Base-by-base conservation (phyloP, 2,797 vertebrate species). In the Notolabrus celidotus region DNA sequence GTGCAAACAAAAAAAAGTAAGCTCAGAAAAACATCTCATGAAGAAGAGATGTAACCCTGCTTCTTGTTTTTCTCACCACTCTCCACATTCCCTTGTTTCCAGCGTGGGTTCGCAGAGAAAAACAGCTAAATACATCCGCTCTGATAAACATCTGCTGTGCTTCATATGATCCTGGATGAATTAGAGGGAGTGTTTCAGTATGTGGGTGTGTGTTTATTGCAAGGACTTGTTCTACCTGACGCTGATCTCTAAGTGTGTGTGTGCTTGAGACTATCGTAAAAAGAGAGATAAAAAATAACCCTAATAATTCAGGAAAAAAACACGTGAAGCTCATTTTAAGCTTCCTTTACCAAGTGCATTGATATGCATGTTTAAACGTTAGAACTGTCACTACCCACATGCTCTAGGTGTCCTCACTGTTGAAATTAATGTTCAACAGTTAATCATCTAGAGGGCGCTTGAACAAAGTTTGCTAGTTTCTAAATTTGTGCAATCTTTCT, bases 1-100 rank as follows among this genome's bases (percentile, higher is more conserved):
- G 31, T 59, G 61, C 69, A 75, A 42, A 12, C 46, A 23, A 61
- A 56, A 69, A 75, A 69, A 54, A 75, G 66, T 52, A 63, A 76
- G 39, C 38, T 9, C 50, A 1, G 6, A 60, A 79, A 34, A 64
- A 45, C 39, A n/a, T 5, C 2, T 42, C 46, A 57, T 45, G 43
- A 45, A 57, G 33, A 45, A 31, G 57, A 64, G 51, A 22, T 22
- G 45, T 72, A 60, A 61, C 43, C 31, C 2, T 0, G 17, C n/a
- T 60, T 39, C 38, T 52, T 41, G 19, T 70, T 54, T 71, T 68
- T 36, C 10, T 20, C n/a, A 33, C 6, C 2, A 17, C 57, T 56
- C 43, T 50, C 54, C 49, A 31, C 29, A 64, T 63, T 69, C 54
- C n/a, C 29, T 67, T 25, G 45, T 47, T 60, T 41, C 19, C 52